These are phyloP conservation scores for Andrena chrysosceles DNA, from an alignment of 2,888 invertebrate genomes.

Conservation along the genomic window DNA sequence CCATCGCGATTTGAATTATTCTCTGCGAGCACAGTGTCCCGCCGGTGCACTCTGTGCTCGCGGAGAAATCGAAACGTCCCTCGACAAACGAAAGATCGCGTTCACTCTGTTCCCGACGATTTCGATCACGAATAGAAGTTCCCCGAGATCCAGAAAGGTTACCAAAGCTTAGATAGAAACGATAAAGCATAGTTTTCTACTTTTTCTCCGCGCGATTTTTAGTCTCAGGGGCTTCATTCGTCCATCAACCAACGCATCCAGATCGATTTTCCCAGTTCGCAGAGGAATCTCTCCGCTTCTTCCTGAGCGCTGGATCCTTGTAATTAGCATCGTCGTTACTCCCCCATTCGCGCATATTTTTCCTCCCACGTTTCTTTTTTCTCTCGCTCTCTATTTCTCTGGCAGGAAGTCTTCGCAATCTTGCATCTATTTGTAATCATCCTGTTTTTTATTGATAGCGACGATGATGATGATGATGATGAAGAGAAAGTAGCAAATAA, in stretches of 20 bases:
- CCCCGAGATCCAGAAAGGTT: slow-evolving; percentile 57
- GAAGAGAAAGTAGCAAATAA: slow-evolving; percentile 82
- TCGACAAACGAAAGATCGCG: slow-evolving; percentile 1
- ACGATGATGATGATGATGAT: slow-evolving; percentile 68
- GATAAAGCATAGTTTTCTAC: slow-evolving; percentile 57
- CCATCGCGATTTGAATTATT: not conserved
- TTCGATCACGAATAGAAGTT: slow-evolving; percentile 33
- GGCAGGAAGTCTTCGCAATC: slow-evolving; percentile 50
- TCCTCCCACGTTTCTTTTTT: slow-evolving; percentile 23
- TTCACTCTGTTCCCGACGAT: not conserved
- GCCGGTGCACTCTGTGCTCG: slow-evolving; percentile 8
- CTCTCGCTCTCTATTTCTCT: not conserved
- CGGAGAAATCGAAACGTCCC: slow-evolving; percentile 8
- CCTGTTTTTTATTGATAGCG: slow-evolving; percentile 60
- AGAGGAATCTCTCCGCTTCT: slow-evolving; percentile 40
- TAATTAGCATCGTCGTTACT: slow-evolving; percentile 38
- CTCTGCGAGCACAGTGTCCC: not conserved
- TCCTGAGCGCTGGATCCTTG: slow-evolving; percentile 48
- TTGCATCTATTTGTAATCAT: slow-evolving; percentile 64
- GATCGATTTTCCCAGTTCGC: not conserved
- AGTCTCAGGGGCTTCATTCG: slow-evolving; percentile 38
- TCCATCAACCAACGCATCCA: slow-evolving; percentile 4
- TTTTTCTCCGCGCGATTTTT: slow-evolving; percentile 43
- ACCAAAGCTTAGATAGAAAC: slow-evolving; percentile 74
- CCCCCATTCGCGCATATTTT: slow-evolving; percentile 36